phyloP scores from a whole-genome alignment of 2,888 invertebrate genomes.

The Limenitis camilla region DNA sequence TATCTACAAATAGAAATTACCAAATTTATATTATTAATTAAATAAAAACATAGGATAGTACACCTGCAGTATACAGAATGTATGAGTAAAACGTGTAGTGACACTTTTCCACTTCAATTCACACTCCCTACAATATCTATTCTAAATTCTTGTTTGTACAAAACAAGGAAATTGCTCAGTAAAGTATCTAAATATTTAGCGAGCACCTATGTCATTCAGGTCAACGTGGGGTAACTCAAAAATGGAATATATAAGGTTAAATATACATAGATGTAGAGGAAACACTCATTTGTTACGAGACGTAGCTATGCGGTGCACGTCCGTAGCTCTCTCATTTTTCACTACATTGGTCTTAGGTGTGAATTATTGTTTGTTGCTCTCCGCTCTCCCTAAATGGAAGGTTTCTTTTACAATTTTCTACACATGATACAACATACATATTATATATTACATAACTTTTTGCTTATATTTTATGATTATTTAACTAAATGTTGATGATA shows the following conservation, averaged over 20 bases:
- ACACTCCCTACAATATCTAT: neutral
- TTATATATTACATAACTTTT: too few relatives aligned
- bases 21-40: too few relatives aligned
- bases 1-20: too few relatives aligned
- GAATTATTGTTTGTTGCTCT: slow-evolving; percentile 66
- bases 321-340: slow-evolving; percentile 68
- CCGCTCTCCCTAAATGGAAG: slow-evolving; percentile 34
- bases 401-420: slow-evolving; percentile 17
- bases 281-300: slow-evolving; percentile 63
- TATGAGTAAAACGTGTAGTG: too few relatives aligned
- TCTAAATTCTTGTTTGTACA: neutral
- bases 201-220: neutral
- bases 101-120: too few relatives aligned
- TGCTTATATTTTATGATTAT: too few relatives aligned
- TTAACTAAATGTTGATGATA: too few relatives aligned
- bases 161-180: neutral
- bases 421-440: neutral
- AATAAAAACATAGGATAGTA: too few relatives aligned
- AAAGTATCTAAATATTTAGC: neutral
- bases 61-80: too few relatives aligned
- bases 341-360: slow-evolving; percentile 74
- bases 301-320: slow-evolving; percentile 57
- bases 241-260: slow-evolving; percentile 12
- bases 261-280: slow-evolving; percentile 41
- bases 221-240: slow-evolving; percentile 9